A percentile compares a stretch with the other conserved stretches of the same genome.
These are phyloP conservation scores for Pelochelys cantorii DNA, from an alignment of 2,797 vertebrate genomes.

Conservation along the genomic window DNA sequence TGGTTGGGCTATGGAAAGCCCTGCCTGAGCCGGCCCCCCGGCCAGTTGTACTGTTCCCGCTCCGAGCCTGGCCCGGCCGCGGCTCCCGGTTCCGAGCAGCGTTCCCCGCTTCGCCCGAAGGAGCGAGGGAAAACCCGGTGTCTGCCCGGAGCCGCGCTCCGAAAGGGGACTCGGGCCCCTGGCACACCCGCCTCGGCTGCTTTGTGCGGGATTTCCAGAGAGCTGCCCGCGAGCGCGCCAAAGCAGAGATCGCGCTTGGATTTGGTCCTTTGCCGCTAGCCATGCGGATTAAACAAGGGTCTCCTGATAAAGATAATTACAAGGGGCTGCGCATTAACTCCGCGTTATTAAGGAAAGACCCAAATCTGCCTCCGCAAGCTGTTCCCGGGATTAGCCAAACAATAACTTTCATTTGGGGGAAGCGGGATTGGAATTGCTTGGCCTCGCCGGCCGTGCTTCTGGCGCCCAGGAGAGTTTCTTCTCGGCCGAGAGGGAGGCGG, in stretches of 20 bases:
- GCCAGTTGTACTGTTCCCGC: too few relatives aligned
- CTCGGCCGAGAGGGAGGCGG: background rate
- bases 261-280: conserved; percentile 74
- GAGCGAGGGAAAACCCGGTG: too few relatives aligned
- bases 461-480: conserved; percentile 43
- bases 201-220: conserved; percentile 68
- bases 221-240: conserved; percentile 68
- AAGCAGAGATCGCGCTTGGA: conserved; percentile 43
- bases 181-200: too few relatives aligned
- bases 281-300: conserved; percentile 80
- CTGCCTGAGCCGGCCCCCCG: too few relatives aligned
- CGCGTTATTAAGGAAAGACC: conserved; percentile 85
- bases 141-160: too few relatives aligned
- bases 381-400: conserved; percentile 84
- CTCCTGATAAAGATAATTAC: conserved; percentile 86
- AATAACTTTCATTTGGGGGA: conserved; percentile 86
- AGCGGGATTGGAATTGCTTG: conserved; percentile 78
- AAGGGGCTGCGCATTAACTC: conserved; percentile 84
- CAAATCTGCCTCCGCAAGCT: conserved; percentile 85
- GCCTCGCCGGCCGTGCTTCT: conserved; percentile 58
- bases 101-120: too few relatives aligned
- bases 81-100: too few relatives aligned
- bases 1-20: too few relatives aligned
- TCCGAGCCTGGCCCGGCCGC: too few relatives aligned
- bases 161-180: background rate